A percentile compares a stretch with the other conserved stretches of the same genome.
These are phyloP conservation scores for Junonia oenone DNA, from an alignment of 2,888 invertebrate species.

Conservation along the genomic window DNA sequence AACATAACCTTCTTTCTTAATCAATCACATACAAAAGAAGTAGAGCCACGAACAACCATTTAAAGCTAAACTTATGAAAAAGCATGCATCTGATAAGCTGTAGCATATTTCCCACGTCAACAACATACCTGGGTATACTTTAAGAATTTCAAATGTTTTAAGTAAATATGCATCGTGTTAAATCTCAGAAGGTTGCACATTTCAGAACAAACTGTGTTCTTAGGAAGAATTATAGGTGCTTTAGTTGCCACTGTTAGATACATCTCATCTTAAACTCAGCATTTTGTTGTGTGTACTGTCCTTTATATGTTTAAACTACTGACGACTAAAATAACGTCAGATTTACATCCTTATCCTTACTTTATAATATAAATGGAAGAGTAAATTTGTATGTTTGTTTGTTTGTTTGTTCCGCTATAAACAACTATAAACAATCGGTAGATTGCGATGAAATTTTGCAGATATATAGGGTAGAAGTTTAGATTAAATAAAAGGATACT, in stretches of 20 bases:
- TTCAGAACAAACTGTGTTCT: not conserved
- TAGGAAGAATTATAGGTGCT: not conserved
- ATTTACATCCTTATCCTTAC: too few relatives aligned
- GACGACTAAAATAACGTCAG: too few relatives aligned
- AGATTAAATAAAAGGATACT: too few relatives aligned
- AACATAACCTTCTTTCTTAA: too few relatives aligned
- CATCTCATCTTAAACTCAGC: not conserved
- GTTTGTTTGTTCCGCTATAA: too few relatives aligned
- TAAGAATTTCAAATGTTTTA: not conserved
- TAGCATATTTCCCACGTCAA: not conserved
- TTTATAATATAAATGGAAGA: too few relatives aligned
- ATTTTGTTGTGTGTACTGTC: not conserved
- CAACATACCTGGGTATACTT: not conserved
- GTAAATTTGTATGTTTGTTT: too few relatives aligned
- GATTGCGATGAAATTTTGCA: too few relatives aligned
- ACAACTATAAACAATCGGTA: too few relatives aligned
- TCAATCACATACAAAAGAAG: too few relatives aligned
- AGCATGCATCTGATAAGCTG: not conserved
- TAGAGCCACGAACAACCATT: too few relatives aligned
- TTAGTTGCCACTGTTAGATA: not conserved
- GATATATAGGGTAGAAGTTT: too few relatives aligned
- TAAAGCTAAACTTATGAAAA: not conserved
- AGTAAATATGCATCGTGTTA: not conserved
- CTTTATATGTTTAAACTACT: not conserved
- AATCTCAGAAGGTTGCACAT: not conserved